A percentile compares a stretch with the other conserved stretches of the same genome.
Conservation (phyloP, 2,797 vertebrate genomes). For the Masticophis lateralis region DNA sequence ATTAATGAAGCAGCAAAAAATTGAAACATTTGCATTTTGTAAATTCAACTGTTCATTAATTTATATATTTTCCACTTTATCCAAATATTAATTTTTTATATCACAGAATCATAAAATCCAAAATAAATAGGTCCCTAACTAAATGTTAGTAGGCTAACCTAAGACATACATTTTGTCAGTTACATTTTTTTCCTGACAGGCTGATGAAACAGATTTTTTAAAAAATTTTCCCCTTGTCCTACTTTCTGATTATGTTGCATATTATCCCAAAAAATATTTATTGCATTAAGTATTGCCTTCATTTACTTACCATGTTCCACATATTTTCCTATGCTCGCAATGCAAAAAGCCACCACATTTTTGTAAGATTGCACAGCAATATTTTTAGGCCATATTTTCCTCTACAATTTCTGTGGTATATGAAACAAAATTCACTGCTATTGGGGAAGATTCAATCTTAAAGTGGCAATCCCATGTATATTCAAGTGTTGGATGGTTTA, state of each 20-base stretch:
- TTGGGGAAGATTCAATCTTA: background rate
- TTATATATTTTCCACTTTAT: background rate
- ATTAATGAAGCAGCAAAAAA: background rate
- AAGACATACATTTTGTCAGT: background rate
- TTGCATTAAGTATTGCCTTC: background rate
- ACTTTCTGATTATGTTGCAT: background rate
- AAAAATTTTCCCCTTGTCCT: background rate
- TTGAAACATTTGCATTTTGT: background rate
- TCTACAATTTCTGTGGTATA: background rate
- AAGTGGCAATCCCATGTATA: background rate
- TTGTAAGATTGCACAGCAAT: background rate
- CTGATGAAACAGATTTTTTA: background rate
- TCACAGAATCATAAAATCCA: background rate
- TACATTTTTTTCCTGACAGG: background rate
- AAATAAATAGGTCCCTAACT: background rate
- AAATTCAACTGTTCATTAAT: background rate
- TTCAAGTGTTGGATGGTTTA: background rate
- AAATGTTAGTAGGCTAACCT: background rate
- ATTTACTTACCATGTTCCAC: background rate
- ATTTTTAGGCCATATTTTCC: background rate
- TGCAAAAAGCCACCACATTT: background rate
- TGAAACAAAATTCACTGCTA: background rate
- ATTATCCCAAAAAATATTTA: background rate
- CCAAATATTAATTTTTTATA: background rate
- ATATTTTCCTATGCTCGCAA: background rate